Evolutionary conservation across 1,140 invertebrate species (phyloP), one percentile per base, ranked within the genome.

Genomic region (Phenacoccus solenopsis): DNA sequence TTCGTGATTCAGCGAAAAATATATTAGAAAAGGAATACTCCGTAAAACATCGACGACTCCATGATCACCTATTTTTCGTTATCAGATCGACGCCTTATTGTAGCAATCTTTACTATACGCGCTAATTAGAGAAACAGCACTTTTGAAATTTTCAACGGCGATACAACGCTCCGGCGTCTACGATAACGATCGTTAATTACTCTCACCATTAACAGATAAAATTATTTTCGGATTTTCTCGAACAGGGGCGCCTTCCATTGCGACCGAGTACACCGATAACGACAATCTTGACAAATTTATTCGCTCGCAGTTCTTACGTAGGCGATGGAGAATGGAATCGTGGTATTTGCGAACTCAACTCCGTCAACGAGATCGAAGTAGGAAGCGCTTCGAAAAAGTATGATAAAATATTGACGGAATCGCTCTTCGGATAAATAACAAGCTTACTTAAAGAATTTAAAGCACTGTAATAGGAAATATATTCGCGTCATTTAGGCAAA

Each of bases 171-270:
- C n/a, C n/a, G n/a, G n/a, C n/a, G n/a, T 49, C 20, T n/a, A 49
- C 38, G 38, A 49, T 49, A 49, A 49, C 38, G 38, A 49, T 49
- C 38, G 38, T 49, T 49, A 49, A 49, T 49, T 49, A 49, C 38
- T 49, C 38, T 49, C 38, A 49, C 38, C 38, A 49, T 49, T 49
- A 49, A 49, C 38, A n/a, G 13, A n/a, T 4, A 49, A 49, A n/a
- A 49, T 49, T 49, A 49, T 49, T 49, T 13, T 32, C 38, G 38
- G 12, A n/a, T n/a, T n/a, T 49, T n/a, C 38, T 5, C 38, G 13
- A 7, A 5, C 13, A 7, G 30, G 5, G 13, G 13, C 30, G 5
- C 13, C 13, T 7, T 13, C 30, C 13, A 32, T 32, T 7, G 30
- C 30, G 5, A 5, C 30, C 13, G 5, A 32, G 30, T 32, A 7